phyloP scores from a whole-genome alignment of 2,797 vertebrate species.

The Setipinna tenuifilis region DNA sequence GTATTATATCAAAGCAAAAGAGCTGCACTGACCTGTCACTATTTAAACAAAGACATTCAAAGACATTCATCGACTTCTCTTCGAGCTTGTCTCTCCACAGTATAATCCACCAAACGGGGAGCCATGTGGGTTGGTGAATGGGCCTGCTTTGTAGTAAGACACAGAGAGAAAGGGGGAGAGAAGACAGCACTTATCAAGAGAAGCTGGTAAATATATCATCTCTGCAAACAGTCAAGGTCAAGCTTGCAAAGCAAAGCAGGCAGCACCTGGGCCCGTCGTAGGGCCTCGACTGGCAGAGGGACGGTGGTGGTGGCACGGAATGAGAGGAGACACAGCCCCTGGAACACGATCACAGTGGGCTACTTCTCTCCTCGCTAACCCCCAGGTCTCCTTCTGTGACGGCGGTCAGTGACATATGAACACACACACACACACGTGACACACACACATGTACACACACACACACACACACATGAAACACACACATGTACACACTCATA shows the following conservation, averaged over 20 bases:
- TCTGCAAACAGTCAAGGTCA: slow-evolving; percentile 65
- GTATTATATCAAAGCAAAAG: not conserved
- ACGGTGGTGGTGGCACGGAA: slow-evolving; percentile 46
- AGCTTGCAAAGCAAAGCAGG: too few relatives aligned
- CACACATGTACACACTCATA: not conserved
- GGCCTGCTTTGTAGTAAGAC: slow-evolving; percentile 58
- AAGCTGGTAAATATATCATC: slow-evolving; percentile 62
- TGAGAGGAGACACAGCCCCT: slow-evolving; percentile 65
- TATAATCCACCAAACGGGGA: slow-evolving; percentile 51
- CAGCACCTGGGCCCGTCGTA: slow-evolving; percentile 57
- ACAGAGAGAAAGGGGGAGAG: slow-evolving; percentile 55
- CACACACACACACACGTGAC: slow-evolving; percentile 54
- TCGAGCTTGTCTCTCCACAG: slow-evolving; percentile 54
- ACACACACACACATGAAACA: not conserved
- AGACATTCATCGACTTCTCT: slow-evolving; percentile 57
- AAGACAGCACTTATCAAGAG: slow-evolving; percentile 60
- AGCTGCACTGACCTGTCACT: not conserved
- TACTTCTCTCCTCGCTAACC: slow-evolving; percentile 66
- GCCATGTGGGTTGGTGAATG: slow-evolving; percentile 54
- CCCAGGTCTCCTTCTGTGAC: slow-evolving; percentile 66
- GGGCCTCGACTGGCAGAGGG: slow-evolving; percentile 48
- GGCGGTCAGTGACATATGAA: slow-evolving; percentile 58
- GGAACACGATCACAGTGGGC: slow-evolving; percentile 72
- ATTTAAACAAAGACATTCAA: slow-evolving; percentile 44
- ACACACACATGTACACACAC: slow-evolving; percentile 56